phyloP scores from a whole-genome alignment of 2,888 invertebrate genomes.

The Oscheius sp. region DNA sequence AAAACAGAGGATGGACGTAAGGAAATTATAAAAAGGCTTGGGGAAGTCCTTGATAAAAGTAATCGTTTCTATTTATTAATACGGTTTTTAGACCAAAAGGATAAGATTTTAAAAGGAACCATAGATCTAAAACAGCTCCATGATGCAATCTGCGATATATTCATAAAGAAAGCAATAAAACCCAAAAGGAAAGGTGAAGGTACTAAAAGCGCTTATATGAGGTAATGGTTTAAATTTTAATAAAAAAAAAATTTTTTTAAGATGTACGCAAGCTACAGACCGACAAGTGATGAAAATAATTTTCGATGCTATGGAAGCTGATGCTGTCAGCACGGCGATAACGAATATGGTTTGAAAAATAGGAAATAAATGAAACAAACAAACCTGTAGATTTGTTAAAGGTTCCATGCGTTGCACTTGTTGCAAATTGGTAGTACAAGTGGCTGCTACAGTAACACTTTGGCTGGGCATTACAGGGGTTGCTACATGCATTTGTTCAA shows the following conservation, averaged over 20 bases:
- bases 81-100: constrained; percentile 17
- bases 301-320: constrained; percentile 60
- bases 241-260: constrained; percentile 17
- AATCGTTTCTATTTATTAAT: neutral
- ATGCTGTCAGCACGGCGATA: constrained; percentile 48
- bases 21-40: constrained; percentile 30
- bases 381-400: constrained; percentile 88
- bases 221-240: neutral
- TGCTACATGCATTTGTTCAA: constrained; percentile 82
- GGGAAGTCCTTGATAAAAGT: constrained; percentile 37
- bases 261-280: constrained; percentile 66
- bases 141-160: constrained; percentile 40
- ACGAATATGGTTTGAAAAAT: constrained; percentile 17
- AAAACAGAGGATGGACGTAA: constrained; percentile 22
- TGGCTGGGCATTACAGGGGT: constrained; percentile 82
- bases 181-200: constrained; percentile 36
- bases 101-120: neutral
- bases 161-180: constrained; percentile 43
- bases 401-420: constrained; percentile 94
- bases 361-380: no score
- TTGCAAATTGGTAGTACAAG: constrained; percentile 85
- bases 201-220: constrained; percentile 45
- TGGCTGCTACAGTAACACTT: constrained; percentile 79
- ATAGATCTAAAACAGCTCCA: constrained; percentile 34
- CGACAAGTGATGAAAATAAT: constrained; percentile 63